These are phyloP conservation scores for Caranx melampygus DNA, from an alignment of 2,113 vertebrate genomes.

Conservation along the genomic window DNA sequence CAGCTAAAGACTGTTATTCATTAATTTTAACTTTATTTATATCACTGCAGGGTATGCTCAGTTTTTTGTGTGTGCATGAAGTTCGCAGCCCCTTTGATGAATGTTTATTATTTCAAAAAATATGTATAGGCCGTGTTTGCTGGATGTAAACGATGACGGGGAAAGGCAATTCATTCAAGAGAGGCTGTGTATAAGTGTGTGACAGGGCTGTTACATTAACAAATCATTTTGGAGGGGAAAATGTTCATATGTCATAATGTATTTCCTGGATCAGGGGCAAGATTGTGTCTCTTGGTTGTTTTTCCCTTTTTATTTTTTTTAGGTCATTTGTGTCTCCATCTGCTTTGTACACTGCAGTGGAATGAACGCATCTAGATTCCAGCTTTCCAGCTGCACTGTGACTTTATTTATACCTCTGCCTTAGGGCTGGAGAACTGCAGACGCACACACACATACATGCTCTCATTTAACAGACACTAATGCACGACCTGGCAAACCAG, in stretches of 20 bases:
- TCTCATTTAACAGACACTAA: constrained; percentile 47
- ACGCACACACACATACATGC: constrained; percentile 16
- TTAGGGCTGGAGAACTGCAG: constrained; percentile 53
- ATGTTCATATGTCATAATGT: constrained; percentile 45
- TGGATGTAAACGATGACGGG: constrained; percentile 46
- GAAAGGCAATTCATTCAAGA: constrained; percentile 52
- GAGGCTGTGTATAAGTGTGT: constrained; percentile 59
- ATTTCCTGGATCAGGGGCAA: constrained; percentile 59
- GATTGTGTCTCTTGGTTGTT: constrained; percentile 35
- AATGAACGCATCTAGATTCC: constrained; percentile 72
- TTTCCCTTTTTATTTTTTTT: constrained; percentile 29
- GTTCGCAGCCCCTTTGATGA: constrained; percentile 15
- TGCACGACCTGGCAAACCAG: constrained; percentile 40
- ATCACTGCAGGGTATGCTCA: constrained; percentile 14
- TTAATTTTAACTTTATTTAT: constrained; percentile 2
- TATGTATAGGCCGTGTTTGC: constrained; percentile 35
- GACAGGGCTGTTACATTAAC: constrained; percentile 57
- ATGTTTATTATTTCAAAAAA: constrained; percentile 47
- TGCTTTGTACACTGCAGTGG: constrained; percentile 64
- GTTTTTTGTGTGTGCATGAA: neutral
- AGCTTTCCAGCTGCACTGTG: constrained; percentile 79
- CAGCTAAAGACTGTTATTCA: constrained; percentile 16
- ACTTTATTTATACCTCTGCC: constrained; percentile 75
- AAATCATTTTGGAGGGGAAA: constrained; percentile 47
- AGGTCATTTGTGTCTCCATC: constrained; percentile 70